Evolutionary conservation across 2,888 invertebrate genomes (phyloP).

Genomic region (Autographa pulchrina): DNA sequence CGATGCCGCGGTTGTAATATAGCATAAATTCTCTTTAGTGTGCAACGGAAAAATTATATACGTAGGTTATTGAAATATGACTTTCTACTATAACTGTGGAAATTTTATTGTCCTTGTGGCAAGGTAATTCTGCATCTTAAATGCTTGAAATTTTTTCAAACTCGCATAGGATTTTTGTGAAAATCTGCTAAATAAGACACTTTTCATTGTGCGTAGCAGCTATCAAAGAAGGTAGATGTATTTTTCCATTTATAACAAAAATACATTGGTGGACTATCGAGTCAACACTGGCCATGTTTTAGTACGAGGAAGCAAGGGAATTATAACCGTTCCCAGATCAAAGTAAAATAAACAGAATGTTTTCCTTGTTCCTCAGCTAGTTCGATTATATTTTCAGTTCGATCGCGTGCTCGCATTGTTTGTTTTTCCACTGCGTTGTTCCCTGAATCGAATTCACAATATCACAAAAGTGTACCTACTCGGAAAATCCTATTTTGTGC

Average conservation of each 20-base stretch:
- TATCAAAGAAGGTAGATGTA: no score
- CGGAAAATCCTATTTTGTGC: constrained; percentile 13
- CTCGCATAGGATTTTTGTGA: no score
- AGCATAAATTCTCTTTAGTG: constrained; percentile 6
- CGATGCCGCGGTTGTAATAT: not conserved
- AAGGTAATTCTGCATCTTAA: not conserved
- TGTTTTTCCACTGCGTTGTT: constrained; percentile 17
- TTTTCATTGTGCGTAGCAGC: no score
- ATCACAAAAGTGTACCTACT: constrained; percentile 12
- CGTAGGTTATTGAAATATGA: not conserved
- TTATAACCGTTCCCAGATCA: not conserved
- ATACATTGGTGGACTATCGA: not conserved
- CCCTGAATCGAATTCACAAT: constrained; percentile 10
- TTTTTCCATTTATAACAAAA: no score
- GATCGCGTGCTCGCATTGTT: constrained; percentile 19
- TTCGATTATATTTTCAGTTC: constrained; percentile 7
- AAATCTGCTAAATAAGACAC: no score
- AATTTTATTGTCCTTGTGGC: not conserved
- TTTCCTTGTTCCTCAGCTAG: not conserved
- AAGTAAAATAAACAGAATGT: not conserved
- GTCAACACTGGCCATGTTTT: not conserved
- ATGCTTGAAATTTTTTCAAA: not conserved
- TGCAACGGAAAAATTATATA: not conserved
- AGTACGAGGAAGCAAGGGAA: not conserved
- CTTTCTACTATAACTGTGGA: not conserved